These are phyloP conservation scores for Dilophus febrilis DNA, from an alignment of 2,888 invertebrate species.

Conservation along the genomic window DNA sequence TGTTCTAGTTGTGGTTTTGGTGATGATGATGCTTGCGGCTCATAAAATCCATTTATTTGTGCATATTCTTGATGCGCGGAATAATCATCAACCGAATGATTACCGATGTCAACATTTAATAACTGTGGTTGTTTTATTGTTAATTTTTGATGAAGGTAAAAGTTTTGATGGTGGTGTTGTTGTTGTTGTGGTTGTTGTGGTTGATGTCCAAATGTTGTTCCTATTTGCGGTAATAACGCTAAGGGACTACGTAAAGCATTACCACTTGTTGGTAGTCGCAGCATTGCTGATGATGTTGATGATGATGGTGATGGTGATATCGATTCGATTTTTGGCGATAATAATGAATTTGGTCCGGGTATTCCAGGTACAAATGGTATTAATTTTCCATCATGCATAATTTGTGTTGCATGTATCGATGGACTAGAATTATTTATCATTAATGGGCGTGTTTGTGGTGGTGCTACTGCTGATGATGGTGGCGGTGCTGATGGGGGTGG, in stretches of 20 bases:
- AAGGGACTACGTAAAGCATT: too few species aligned
- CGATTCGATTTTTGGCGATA: constrained; percentile 18
- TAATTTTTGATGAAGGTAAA: too few species aligned
- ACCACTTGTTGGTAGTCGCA: too few species aligned
- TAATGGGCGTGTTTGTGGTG: too few species aligned
- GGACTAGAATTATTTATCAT: too few species aligned
- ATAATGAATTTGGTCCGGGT: constrained; percentile 58
- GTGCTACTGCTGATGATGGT: constrained; percentile 19
- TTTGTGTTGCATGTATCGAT: constrained; percentile 35
- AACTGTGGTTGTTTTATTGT: too few species aligned
- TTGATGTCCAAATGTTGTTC: background rate
- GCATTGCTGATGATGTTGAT: background rate
- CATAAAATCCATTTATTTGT: too few species aligned
- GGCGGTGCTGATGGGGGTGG: constrained; percentile 33
- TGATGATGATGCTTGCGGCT: too few species aligned
- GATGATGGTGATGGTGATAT: background rate
- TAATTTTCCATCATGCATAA: constrained; percentile 51
- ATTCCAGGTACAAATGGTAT: constrained; percentile 78
- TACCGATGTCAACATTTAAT: too few species aligned
- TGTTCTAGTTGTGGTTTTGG: too few species aligned
- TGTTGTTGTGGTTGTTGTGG: background rate
- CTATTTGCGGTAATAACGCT: background rate
- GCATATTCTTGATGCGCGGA: background rate
- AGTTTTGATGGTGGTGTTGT: too few species aligned
- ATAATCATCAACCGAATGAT: too few species aligned